Evolutionary conservation across 2,113 vertebrate genomes (phyloP).

Genomic region (Nannobrachium achirus): DNA sequence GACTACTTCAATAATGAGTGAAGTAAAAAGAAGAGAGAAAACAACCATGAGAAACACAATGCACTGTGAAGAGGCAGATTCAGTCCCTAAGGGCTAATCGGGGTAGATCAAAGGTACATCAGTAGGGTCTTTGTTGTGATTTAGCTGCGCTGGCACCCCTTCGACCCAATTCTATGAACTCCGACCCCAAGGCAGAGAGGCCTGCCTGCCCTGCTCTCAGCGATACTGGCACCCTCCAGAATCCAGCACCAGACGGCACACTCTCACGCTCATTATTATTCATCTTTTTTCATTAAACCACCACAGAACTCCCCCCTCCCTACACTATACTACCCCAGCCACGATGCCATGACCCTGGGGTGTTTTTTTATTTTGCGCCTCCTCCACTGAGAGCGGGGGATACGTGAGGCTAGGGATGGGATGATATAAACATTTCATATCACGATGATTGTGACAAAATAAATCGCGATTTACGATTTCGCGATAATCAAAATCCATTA

Average conservation of each 20-base stretch:
- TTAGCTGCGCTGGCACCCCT: slow-evolving; percentile 23
- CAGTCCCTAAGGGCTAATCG: slow-evolving; percentile 17
- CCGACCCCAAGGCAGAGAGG: slow-evolving; percentile 34
- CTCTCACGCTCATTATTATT: slow-evolving; percentile 60
- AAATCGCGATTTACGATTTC: too few relatives aligned
- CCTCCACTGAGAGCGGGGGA: slow-evolving; percentile 30
- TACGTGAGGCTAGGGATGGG: too few relatives aligned
- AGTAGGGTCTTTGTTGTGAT: slow-evolving; percentile 36
- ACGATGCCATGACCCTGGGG: slow-evolving; percentile 16
- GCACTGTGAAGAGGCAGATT: not conserved
- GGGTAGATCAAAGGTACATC: slow-evolving; percentile 41
- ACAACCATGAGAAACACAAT: slow-evolving; percentile 3
- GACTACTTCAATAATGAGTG: not conserved
- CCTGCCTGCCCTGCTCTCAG: slow-evolving; percentile 4
- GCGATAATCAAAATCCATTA: too few relatives aligned
- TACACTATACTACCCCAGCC: not conserved
- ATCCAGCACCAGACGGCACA: slow-evolving; percentile 51
- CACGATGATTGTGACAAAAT: too few relatives aligned
- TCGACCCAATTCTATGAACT: slow-evolving; percentile 33
- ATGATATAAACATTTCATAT: too few relatives aligned
- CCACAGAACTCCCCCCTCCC: slow-evolving; percentile 28
- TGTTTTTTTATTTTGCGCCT: slow-evolving; percentile 37
- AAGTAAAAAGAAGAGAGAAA: not conserved
- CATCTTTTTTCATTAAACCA: slow-evolving; percentile 48
- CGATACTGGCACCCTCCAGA: slow-evolving; percentile 12